Conservation (phyloP, 2,113 vertebrate genomes). For the Catharus fuscescens region DNA sequence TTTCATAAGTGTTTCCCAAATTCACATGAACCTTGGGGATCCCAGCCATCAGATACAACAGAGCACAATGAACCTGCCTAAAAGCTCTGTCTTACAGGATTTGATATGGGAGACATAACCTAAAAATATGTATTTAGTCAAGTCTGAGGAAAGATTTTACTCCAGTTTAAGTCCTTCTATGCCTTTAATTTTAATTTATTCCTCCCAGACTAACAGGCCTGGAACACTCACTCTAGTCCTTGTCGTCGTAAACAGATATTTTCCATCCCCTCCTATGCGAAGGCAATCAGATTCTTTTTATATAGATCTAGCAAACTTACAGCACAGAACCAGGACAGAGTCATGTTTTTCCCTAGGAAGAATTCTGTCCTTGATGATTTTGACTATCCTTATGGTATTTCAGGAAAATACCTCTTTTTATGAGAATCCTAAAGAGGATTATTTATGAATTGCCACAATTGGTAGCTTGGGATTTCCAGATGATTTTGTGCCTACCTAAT, state of each 20-base stretch:
- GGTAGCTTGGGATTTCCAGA: background rate
- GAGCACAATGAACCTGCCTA: background rate
- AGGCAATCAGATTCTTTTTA: background rate
- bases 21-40: background rate
- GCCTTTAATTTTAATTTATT: background rate
- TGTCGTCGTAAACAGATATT: background rate
- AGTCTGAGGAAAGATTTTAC: background rate
- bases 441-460: background rate
- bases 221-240: background rate
- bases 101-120: background rate
- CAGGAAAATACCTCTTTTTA: background rate
- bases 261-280: background rate
- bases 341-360: background rate
- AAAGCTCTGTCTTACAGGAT: background rate
- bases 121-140: background rate
- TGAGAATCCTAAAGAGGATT: background rate
- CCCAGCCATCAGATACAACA: accelerated
- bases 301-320: background rate
- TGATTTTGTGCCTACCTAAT: background rate
- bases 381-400: background rate
- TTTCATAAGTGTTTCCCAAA: background rate
- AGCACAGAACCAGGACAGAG: background rate
- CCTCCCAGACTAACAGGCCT: background rate
- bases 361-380: background rate
- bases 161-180: background rate